A percentile compares a stretch with the other conserved stretches of the same genome.
Conservation (phyloP, 2,113 vertebrate genomes). For the Typhlomys cinereus region DNA sequence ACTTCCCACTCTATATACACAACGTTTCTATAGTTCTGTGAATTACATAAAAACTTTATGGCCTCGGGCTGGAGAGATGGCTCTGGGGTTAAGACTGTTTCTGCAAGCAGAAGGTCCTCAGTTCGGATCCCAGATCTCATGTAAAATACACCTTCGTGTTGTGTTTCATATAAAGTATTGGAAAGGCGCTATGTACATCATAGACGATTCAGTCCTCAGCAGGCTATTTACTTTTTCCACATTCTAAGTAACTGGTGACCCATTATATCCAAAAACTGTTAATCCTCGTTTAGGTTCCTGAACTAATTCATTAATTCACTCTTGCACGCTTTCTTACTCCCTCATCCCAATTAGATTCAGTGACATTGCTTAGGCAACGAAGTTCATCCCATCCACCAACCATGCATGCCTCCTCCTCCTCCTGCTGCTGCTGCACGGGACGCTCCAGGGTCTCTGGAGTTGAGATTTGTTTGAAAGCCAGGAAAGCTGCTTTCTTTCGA, state of each 20-base stretch:
- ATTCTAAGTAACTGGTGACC: neutral
- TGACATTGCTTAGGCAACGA: neutral
- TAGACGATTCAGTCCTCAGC: no score
- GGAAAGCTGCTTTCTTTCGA: no score
- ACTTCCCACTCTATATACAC: neutral
- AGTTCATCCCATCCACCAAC: neutral
- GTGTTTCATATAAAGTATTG: neutral
- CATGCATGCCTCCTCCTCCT: neutral
- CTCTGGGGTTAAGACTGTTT: neutral
- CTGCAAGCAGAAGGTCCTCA: no score
- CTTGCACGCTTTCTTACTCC: no score
- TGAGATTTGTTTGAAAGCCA: neutral
- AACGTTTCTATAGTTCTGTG: neutral
- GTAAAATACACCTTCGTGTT: neutral
- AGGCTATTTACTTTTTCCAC: neutral
- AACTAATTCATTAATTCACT: neutral
- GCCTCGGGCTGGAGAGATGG: neutral
- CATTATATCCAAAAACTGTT: neutral
- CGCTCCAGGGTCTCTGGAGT: neutral
- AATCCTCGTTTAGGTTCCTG: neutral
- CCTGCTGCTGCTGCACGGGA: rapidly evolving
- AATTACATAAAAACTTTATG: neutral
- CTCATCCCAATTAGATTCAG: no score
- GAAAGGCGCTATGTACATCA: neutral
- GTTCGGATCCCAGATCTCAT: no score